Evolutionary conservation across 2,113 vertebrate species (phyloP), one percentile per base, ranked within the genome.

Genomic region (Verasper variegatus): DNA sequence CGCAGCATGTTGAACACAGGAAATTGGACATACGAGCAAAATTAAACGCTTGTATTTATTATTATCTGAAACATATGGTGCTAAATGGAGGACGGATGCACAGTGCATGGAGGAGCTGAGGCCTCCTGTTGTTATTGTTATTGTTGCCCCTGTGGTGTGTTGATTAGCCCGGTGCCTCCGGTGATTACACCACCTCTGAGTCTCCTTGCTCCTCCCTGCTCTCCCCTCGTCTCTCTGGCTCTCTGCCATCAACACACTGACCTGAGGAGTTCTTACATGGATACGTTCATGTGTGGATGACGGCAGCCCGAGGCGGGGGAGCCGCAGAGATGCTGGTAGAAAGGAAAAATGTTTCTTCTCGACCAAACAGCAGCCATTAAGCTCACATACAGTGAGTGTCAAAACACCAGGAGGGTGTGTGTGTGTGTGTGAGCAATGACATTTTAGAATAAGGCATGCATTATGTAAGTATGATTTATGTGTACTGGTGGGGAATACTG

Each of bases 91-190:
- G 54, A 54, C 71, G 40, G 54, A 57, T 26, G 56, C 11, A 26
- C 20, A n/a, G 66, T 3, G 13, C 6, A 26, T 21, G 3, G 3
- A 51, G 70, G 31, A 76, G 72, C 27, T 14, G 45, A 68, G 70
- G 49, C 68, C 71, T 67, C 76, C 81, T 69, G 74, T 56, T 80
- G 88, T 67, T 82, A 15, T 52, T 87, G 85, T 82, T 73, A 57
- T 86, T 82, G 42, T 42, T 72, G 51, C 69, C 71, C 78, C 76
- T 72, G 82, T 63, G 42, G 80, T 60, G 75, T 37, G 64, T 81
- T 86, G 76, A 84, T 90, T 90, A 86, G 31, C 6, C 31, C 31
- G 31, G 31, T 31, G 31, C 31, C 31, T 31, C 31, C 31, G 31
- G 52, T 78, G 73, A 85, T 76, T 20, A 61, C 60, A 11, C 69